A percentile compares a stretch with the other conserved stretches of the same genome.
Conservation (phyloP, 2,113 vertebrate genomes). For the Gasterosteus aculeatus region DNA sequence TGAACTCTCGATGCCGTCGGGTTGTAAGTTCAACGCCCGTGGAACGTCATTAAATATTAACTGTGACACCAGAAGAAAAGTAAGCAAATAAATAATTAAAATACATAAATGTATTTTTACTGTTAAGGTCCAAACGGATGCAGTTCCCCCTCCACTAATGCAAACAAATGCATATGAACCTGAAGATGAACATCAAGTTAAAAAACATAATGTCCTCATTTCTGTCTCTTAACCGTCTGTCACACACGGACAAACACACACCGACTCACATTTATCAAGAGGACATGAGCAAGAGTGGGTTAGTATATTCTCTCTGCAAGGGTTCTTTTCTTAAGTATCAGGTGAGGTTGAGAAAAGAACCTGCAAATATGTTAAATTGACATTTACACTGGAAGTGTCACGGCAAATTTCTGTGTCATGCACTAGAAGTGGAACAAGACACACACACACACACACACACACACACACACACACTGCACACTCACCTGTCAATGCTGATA, state of each 20-base stretch:
- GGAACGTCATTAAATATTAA: constrained; percentile 61
- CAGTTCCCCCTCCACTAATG: neutral
- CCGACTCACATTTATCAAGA: constrained; percentile 1
- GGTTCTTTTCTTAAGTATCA: constrained; percentile 23
- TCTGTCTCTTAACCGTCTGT: neutral
- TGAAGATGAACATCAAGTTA: neutral
- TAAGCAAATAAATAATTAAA: constrained; percentile 65
- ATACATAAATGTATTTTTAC: constrained; percentile 17
- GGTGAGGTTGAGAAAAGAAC: constrained; percentile 10
- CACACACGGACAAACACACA: constrained; percentile 12
- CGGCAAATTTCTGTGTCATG: constrained; percentile 22
- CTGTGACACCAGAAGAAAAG: constrained; percentile 34
- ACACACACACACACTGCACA: constrained; percentile 2
- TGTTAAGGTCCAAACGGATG: constrained; percentile 1
- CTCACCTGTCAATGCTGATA: constrained; percentile 97
- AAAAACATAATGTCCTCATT: neutral
- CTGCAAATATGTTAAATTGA: constrained; percentile 15
- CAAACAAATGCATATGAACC: constrained; percentile 20
- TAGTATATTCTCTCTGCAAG: neutral
- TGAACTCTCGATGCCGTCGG: constrained; percentile 30
- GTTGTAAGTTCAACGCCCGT: constrained; percentile 49
- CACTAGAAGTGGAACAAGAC: neutral
- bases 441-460: constrained; percentile 8
- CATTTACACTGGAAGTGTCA: constrained; percentile 30
- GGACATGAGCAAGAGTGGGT: neutral